These are phyloP conservation scores for Oryzias curvinotus DNA, from an alignment of 2,113 vertebrate species.

Conservation along the genomic window DNA sequence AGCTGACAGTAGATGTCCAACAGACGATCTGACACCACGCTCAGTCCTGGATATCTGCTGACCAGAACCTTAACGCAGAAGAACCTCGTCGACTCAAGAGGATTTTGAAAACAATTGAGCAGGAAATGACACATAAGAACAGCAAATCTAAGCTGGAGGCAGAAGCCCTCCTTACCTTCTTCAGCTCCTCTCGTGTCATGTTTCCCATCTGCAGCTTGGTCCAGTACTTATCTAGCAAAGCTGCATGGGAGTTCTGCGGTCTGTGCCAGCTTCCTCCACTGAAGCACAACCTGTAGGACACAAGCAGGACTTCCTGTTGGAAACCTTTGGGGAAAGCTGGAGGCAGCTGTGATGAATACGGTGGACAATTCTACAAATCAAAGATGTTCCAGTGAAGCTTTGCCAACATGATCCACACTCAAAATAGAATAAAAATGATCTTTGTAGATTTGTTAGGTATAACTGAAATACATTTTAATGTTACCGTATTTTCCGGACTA, in stretches of 20 bases:
- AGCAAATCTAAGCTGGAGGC: no score
- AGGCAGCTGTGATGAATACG: no score
- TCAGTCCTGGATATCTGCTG: constrained; percentile 79
- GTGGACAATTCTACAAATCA: no score
- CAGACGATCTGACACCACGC: constrained; percentile 81
- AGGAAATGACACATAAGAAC: no score
- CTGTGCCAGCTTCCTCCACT: constrained; percentile 87
- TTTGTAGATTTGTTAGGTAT: no score
- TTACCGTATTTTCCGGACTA: no score
- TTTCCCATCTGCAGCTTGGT: constrained; percentile 88
- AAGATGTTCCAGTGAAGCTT: no score
- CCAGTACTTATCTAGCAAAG: constrained; percentile 93
- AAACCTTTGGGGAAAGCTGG: no score
- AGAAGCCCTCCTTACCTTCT: constrained; percentile 77
- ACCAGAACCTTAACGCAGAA: constrained; percentile 80
- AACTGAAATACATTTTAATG: no score
- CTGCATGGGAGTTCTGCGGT: constrained; percentile 86
- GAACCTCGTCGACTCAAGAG: background rate
- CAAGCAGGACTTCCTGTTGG: background rate
- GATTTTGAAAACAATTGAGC: background rate
- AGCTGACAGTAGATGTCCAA: constrained; percentile 92
- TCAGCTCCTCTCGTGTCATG: constrained; percentile 87
- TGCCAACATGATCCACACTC: no score
- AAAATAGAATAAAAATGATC: no score
- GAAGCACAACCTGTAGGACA: constrained; percentile 80